Conservation (phyloP, 2,888 invertebrate species). For the Epirrhoe alternata region DNA sequence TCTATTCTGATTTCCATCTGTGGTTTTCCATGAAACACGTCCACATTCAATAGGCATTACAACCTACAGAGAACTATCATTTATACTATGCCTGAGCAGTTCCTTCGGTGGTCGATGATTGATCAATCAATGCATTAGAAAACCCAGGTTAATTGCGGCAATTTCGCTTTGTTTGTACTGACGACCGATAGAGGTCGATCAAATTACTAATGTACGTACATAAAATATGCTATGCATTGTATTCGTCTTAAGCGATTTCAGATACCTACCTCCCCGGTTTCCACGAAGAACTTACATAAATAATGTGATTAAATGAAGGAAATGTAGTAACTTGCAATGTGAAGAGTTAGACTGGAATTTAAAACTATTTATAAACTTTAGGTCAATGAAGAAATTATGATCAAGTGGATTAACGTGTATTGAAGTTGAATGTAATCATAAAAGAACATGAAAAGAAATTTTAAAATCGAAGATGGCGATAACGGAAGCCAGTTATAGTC, state of each 20-base stretch:
- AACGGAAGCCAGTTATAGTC: conserved; percentile 20
- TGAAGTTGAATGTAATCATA: neutral
- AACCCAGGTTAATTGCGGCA: conserved; percentile 76
- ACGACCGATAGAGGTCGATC: conserved; percentile 52
- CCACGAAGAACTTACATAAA: conserved; percentile 28
- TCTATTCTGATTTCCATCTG: conserved; percentile 41
- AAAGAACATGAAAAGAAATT: neutral
- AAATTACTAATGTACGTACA: conserved; percentile 56
- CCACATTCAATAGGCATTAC: conserved; percentile 56
- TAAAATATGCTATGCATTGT: conserved; percentile 47
- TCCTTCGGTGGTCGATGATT: conserved; percentile 77
- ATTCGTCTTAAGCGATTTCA: conserved; percentile 13
- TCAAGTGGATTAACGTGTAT: neutral
- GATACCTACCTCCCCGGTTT: conserved; percentile 8
- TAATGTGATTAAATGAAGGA: conserved; percentile 25
- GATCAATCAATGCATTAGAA: conserved; percentile 83
- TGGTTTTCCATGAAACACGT: conserved; percentile 63
- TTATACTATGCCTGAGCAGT: conserved; percentile 51
- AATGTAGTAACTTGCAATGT: conserved; percentile 23
- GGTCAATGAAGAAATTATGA: conserved; percentile 16
- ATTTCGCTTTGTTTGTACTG: conserved; percentile 78
- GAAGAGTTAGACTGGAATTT: conserved; percentile 7
- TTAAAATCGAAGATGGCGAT: conserved; percentile 20
- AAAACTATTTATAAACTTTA: conserved; percentile 6
- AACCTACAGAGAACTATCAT: conserved; percentile 8